These are phyloP conservation scores for Nomada goodeniana DNA, from an alignment of 2,888 invertebrate genomes.

Conservation along the genomic window DNA sequence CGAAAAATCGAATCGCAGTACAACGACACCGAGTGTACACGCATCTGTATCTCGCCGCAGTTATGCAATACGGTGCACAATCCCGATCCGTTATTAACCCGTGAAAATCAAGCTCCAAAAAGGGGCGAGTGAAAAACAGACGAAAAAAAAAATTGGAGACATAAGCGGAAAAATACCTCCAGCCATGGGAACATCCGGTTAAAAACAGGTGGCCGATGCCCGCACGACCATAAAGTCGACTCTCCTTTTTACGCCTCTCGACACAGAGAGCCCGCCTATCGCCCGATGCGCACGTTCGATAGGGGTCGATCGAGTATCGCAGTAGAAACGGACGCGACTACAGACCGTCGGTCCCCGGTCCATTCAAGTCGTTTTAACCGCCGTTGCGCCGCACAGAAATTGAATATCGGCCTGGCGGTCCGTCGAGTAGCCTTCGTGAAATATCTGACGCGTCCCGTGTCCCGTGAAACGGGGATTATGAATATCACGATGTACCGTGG, in stretches of 20 bases:
- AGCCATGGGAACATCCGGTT: slow-evolving; percentile 12
- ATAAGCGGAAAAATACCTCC: neutral
- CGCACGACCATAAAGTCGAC: slow-evolving; percentile 23
- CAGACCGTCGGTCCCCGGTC: slow-evolving; percentile 26
- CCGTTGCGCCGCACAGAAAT: slow-evolving; percentile 42
- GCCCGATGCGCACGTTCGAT: slow-evolving; percentile 23
- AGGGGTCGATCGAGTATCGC: slow-evolving; percentile 46
- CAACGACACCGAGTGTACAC: too few relatives aligned
- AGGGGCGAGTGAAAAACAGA: neutral
- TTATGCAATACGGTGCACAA: too few relatives aligned
- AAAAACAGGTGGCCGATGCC: slow-evolving; percentile 48
- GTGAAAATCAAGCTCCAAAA: neutral
- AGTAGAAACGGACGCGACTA: slow-evolving; percentile 11
- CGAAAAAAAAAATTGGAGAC: neutral
- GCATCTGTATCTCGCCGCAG: too few relatives aligned
- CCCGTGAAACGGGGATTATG: slow-evolving; percentile 2
- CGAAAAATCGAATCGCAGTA: too few relatives aligned
- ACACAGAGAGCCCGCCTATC: neutral
- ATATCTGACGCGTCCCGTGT: neutral
- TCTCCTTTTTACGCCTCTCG: slow-evolving; percentile 19
- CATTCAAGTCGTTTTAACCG: slow-evolving; percentile 29
- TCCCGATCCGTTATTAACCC: neutral
- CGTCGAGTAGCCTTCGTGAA: slow-evolving; percentile 22
- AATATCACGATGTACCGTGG: slow-evolving; percentile 28
- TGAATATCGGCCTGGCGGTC: slow-evolving; percentile 51